Conservation (phyloP, 2,888 invertebrate genomes). For the Lamellibrachia satsuma region DNA sequence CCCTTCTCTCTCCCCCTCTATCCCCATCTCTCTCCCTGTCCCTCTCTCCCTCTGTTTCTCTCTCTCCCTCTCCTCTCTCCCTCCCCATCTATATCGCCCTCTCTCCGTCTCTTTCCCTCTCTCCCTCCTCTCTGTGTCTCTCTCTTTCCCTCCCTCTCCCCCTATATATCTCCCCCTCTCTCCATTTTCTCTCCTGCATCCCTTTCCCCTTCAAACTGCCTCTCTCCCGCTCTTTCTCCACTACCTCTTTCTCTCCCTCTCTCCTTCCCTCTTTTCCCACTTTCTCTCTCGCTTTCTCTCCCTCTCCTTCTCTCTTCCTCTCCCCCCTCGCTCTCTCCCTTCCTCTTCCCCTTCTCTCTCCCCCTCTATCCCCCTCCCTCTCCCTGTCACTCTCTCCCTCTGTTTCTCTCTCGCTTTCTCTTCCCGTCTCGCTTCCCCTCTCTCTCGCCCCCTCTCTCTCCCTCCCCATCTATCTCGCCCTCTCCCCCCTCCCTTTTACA, state of each 20-base stretch:
- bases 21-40: neutral
- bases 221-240: neutral
- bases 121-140: too few species aligned
- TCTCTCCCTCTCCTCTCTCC: neutral
- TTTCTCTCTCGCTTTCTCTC: conserved; percentile 19
- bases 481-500: too few species aligned
- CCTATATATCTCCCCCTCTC: too few species aligned
- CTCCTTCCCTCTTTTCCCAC: neutral
- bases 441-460: conserved; percentile 14
- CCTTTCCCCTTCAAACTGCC: neutral
- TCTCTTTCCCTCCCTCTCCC: too few species aligned
- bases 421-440: neutral
- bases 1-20: neutral
- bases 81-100: neutral
- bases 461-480: neutral
- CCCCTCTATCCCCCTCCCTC: neutral
- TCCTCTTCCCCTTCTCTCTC: neutral
- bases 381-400: neutral
- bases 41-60: conserved; percentile 7
- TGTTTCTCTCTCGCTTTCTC: conserved; percentile 14
- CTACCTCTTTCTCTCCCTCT: neutral
- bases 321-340: conserved; percentile 18
- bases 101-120: conserved; percentile 17
- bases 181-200: neutral
- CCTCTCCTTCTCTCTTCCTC: conserved; percentile 18